Evolutionary conservation across 92 coral and sea anemone species (phyloP).

Genomic region (Palythoa grandiflora): DNA sequence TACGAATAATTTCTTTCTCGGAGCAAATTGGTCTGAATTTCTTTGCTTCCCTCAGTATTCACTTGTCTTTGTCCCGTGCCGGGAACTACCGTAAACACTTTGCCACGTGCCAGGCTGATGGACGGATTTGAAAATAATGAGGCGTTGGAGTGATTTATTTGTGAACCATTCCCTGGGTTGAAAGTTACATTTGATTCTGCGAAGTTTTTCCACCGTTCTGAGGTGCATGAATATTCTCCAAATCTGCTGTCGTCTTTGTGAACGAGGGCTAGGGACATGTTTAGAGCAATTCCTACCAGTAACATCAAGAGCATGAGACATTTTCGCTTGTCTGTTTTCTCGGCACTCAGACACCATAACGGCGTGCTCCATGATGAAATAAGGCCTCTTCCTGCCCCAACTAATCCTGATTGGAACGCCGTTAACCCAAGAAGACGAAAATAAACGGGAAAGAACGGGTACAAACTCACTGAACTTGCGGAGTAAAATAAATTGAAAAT

Average conservation of each 20-base stretch:
- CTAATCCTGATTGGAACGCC: conserved; percentile 89
- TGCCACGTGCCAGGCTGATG: not conserved
- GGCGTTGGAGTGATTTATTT: not conserved
- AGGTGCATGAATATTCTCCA: conserved; percentile 63
- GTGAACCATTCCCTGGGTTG: conserved; percentile 6
- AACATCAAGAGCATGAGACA: conserved; percentile 70
- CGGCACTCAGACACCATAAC: conserved; percentile 71
- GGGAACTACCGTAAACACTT: not conserved
- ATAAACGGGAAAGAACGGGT: conserved; percentile 95
- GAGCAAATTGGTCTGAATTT: not conserved
- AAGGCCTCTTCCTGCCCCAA: conserved; percentile 78
- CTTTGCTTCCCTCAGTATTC: not conserved
- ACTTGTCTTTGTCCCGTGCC: conserved; percentile 17
- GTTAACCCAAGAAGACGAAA: conserved; percentile 94
- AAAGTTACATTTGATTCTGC: not conserved
- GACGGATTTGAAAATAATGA: not conserved
- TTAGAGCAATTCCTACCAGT: conserved; percentile 69
- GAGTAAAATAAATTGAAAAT: conserved; percentile 79
- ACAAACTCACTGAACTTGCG: conserved; percentile 75
- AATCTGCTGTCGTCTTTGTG: conserved; percentile 60
- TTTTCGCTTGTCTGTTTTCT: conserved; percentile 78
- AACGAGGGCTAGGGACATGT: conserved; percentile 76
- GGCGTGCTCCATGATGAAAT: conserved; percentile 89
- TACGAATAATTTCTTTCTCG: conserved; percentile 17
- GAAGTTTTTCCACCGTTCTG: not conserved